Base-by-base conservation (phyloP, 2,888 invertebrate species). In the Nipponacmea schrenckii region DNA sequence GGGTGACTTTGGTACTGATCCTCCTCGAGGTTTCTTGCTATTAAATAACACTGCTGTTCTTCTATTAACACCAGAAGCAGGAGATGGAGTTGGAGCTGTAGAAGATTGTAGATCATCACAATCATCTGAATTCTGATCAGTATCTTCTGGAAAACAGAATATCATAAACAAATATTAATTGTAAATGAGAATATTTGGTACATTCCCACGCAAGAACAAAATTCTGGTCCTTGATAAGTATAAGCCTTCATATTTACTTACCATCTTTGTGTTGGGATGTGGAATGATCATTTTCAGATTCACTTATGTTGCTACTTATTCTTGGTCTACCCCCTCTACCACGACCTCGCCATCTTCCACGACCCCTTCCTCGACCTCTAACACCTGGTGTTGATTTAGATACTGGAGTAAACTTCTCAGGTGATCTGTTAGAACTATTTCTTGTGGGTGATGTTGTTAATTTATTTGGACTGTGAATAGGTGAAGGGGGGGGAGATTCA, bases 11-110 rank as follows among this genome's bases (percentile, higher is more conserved):
- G 72, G 72, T 48, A 74, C 75, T 64, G 76, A 71, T 17, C 74
- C 71, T 8, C 70, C 80, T 67, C 81, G 74, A 44, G 83, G 93
- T 88, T 94, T 94, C 66, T 93, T 91, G 14, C 94, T 93, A 70
- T 68, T 78, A 81, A 94, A 93, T 45, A 94, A 89, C 39, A 94
- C 94, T n/a, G 94, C 93, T 27, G 93, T 94, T 83, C 94, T 86
- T 44, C 93, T 90, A 85, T 93, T 93, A 10, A 93, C 93, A 14
- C 93, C 92, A 4, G 90, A 89, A 0, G 56, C 56, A 24, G 91
- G 91, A 1, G 91, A 91, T 27, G 84, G 81, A 7, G 82, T 79
- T 56, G 77, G 79, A 0, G 81, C 45, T 10, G 67, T 63, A 39
- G 66, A 67, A 46, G 46, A 62, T 44, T 65, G 64, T 44, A 48